A percentile compares a stretch with the other conserved stretches of the same genome.
Evolutionary conservation across 2,797 vertebrate species (phyloP).

Genomic region (Calcarius lapponicus): DNA sequence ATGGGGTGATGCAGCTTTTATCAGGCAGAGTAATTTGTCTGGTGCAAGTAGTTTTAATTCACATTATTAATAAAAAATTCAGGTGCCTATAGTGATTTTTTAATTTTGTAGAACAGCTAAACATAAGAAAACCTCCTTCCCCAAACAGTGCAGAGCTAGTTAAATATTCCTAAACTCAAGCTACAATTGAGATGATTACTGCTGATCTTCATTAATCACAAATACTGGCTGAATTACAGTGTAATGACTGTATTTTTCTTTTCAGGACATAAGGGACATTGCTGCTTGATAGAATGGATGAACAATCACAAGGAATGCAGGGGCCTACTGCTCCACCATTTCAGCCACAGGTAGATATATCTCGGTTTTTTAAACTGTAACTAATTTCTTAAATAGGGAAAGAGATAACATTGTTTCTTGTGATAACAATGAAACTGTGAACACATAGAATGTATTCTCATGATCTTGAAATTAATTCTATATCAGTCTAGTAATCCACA

Average conservation of each 20-base stretch:
- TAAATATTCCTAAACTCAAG: not conserved
- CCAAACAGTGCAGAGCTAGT: not conserved
- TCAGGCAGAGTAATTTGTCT: not conserved
- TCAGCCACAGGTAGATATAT: constrained; percentile 85
- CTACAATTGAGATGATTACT: not conserved
- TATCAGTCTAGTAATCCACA: not conserved
- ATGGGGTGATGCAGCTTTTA: not conserved
- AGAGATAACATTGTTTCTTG: not conserved
- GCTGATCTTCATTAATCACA: not conserved
- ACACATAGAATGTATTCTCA: not conserved
- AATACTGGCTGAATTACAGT: not conserved
- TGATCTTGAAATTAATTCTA: not conserved
- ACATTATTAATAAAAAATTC: not conserved
- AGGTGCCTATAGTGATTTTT: not conserved
- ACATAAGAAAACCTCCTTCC: not conserved
- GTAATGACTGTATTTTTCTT: constrained; percentile 33
- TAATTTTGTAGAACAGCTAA: not conserved
- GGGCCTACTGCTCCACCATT: constrained; percentile 84
- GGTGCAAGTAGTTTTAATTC: not conserved
- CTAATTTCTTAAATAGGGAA: not conserved
- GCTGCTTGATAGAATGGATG: constrained; percentile 85
- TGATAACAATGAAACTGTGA: not conserved
- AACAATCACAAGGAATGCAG: constrained; percentile 89
- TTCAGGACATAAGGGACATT: constrained; percentile 78
- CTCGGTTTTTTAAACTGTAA: not conserved